Evolutionary conservation across 2,797 vertebrate genomes (phyloP), one percentile per base, ranked within the genome.

Genomic region (Arremon aurantiirostris): DNA sequence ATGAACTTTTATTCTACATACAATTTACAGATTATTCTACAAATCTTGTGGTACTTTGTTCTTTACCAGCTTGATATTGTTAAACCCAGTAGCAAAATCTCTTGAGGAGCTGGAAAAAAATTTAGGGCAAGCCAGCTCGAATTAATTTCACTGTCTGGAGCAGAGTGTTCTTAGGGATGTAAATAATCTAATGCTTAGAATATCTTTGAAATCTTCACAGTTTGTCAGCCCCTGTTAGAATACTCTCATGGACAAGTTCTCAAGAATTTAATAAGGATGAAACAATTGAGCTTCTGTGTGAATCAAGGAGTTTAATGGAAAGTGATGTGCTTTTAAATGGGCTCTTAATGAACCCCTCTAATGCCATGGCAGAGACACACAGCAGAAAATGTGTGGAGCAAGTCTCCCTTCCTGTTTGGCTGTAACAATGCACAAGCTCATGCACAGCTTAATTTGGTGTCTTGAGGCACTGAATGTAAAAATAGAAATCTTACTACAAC

Each of bases 111-210:
- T 93, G 70, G 46, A 78, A 79, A 92, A 93, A 94, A 94, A 79
- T 28, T 35, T 18, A 93, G 69, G 76, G 41, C 57, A 95, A 94
- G 73, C 44, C 83, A 76, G 52, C 22, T 93, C 8, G 66, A 92
- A 96, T 95, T 83, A 96, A 85, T 95, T 90, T 95, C 72, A 73
- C 73, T 94, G 82, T 93, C 81, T 93, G 80, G 41, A 89, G 82
- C 57, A 71, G 55, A 50, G 56, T 84, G 46, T 90, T 88, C 77
- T 86, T 76, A 92, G 63, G 59, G 56, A 94, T 86, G 72, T 92
- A 95, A 97, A 95, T 91, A 91, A 94, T 76, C 28, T 71, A 77
- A 83, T 70, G n/a, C 69, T 93, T 92, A 80, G 82, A 93, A 92
- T 94, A 95, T 77, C 73, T 91, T 89, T 89, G 78, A 92, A 78